phyloP scores from a whole-genome alignment of 2,888 invertebrate species.

The Stenodera caucasica region DNA sequence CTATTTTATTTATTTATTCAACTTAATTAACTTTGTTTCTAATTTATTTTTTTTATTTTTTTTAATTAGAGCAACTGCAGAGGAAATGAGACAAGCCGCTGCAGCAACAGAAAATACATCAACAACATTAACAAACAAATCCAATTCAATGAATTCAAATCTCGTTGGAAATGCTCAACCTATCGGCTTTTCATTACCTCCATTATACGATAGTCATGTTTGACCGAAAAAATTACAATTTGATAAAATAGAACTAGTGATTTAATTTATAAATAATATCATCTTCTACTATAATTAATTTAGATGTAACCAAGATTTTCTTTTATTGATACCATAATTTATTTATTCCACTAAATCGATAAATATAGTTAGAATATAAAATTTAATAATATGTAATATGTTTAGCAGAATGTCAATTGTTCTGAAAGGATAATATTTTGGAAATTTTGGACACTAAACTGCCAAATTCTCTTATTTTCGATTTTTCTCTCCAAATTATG shows the following conservation, averaged over 20 bases:
- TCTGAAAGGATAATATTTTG: background rate
- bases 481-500: background rate
- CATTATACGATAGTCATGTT: conserved; percentile 68
- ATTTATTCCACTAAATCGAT: conserved; percentile 16
- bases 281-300: too few species aligned
- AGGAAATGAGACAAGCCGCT: conserved; percentile 78
- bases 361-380: background rate
- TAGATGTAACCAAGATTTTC: too few species aligned
- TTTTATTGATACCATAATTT: too few species aligned
- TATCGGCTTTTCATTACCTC: conserved; percentile 72
- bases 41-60: conserved; percentile 17
- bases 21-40: background rate
- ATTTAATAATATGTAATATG: conserved; percentile 14
- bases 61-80: conserved; percentile 69
- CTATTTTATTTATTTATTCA: background rate
- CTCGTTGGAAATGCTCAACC: conserved; percentile 83
- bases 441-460: conserved; percentile 5
- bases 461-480: conserved; percentile 19
- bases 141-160: conserved; percentile 68
- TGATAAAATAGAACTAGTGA: background rate
- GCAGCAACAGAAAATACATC: conserved; percentile 49
- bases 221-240: conserved; percentile 54
- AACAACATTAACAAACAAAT: conserved; percentile 32
- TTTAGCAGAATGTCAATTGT: conserved; percentile 23
- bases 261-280: background rate